Conservation (phyloP, 2,888 invertebrate species). For the Dynastes tityus region DNA sequence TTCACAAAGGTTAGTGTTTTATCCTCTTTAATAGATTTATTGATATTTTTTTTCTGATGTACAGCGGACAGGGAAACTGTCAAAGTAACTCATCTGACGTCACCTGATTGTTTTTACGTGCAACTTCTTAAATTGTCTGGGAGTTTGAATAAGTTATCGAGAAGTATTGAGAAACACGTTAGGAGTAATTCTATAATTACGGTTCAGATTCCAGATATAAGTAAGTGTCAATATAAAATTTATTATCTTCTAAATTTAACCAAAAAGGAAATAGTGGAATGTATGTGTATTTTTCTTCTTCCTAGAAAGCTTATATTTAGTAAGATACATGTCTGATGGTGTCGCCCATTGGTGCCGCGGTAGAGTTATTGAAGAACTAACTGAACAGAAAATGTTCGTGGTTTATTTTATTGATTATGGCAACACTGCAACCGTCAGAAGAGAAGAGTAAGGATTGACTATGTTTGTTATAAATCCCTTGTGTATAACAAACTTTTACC, state of each 20-base stretch:
- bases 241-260: not conserved
- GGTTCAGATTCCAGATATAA: conserved; percentile 58
- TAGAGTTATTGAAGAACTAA: conserved; percentile 68
- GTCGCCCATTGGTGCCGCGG: conserved; percentile 81
- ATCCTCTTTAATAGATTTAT: not conserved
- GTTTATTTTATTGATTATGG: conserved; percentile 81
- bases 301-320: conserved; percentile 78
- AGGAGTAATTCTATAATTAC: conserved; percentile 55
- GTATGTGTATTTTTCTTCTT: conserved; percentile 28
- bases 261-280: no score
- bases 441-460: conserved; percentile 54
- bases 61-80: conserved; percentile 70
- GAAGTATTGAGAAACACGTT: conserved; percentile 55
- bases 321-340: conserved; percentile 72
- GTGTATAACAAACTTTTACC: not conserved
- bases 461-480: not conserved
- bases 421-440: conserved; percentile 70
- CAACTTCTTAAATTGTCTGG: conserved; percentile 70
- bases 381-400: conserved; percentile 67
- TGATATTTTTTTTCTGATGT: conserved; percentile 35
- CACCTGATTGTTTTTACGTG: conserved; percentile 78
- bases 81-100: conserved; percentile 73
- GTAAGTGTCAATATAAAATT: conserved; percentile 55
- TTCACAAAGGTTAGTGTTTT: not conserved
- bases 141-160: conserved; percentile 44